phyloP scores from a whole-genome alignment of 1,140 invertebrate species.

The Cotesia typhae region DNA sequence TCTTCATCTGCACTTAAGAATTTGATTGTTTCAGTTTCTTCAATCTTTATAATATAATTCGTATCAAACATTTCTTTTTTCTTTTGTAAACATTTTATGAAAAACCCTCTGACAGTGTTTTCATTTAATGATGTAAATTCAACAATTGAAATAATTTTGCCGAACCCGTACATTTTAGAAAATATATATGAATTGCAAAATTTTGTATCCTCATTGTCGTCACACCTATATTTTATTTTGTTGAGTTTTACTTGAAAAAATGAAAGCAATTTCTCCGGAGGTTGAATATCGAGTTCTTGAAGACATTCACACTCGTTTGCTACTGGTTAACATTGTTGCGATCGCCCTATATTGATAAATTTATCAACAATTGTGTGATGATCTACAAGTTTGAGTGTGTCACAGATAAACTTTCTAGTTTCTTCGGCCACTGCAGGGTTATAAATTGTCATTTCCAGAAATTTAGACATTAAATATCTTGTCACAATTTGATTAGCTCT shows the following conservation, averaged over 20 bases:
- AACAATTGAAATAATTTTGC: slow-evolving; percentile 6
- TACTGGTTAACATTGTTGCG: background rate
- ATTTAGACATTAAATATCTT: slow-evolving; percentile 33
- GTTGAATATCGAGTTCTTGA: background rate
- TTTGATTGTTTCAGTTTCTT: slow-evolving; percentile 12
- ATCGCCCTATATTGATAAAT: background rate
- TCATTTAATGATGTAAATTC: background rate
- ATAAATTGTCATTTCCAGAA: background rate
- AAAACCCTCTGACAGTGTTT: slow-evolving; percentile 5
- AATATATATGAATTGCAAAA: background rate
- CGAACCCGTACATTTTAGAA: background rate
- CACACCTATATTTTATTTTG: slow-evolving; percentile 7
- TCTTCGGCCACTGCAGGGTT: background rate
- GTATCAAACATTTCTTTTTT: background rate
- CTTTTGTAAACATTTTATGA: background rate
- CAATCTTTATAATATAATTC: background rate
- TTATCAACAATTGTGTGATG: too few relatives aligned
- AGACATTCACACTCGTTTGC: background rate
- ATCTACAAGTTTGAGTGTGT: too few relatives aligned
- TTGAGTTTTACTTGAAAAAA: background rate
- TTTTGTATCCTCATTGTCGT: background rate
- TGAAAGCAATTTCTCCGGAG: background rate
- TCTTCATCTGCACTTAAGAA: slow-evolving; percentile 7
- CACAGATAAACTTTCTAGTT: too few relatives aligned
- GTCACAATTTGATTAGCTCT: slow-evolving; percentile 32